Percentiles rank a stretch among this genome's conserved stretches.
Evolutionary conservation across 2,888 invertebrate species (phyloP).

Genomic region (Ochropleura leucogaster): DNA sequence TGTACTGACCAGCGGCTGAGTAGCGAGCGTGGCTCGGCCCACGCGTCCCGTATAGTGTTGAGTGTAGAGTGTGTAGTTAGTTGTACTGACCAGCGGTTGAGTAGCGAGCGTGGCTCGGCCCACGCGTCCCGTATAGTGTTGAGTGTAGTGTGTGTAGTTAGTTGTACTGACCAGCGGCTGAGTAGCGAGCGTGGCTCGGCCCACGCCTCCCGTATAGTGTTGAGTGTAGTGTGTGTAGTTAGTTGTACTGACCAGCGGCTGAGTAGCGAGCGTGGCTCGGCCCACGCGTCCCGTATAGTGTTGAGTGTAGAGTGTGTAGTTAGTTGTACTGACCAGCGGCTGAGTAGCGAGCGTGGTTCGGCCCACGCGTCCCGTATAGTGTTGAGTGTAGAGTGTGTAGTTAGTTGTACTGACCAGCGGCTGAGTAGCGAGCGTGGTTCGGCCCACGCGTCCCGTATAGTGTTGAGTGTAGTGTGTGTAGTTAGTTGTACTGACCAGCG

Average conservation of each 20-base stretch:
- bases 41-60: constrained; percentile 69
- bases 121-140: constrained; percentile 77
- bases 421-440: constrained; percentile 70
- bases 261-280: constrained; percentile 71
- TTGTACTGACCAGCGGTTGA: constrained; percentile 57
- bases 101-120: constrained; percentile 73
- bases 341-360: constrained; percentile 70
- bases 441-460: constrained; percentile 82
- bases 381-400: not conserved
- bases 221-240: not conserved
- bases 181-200: constrained; percentile 72
- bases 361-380: constrained; percentile 75
- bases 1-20: constrained; percentile 62
- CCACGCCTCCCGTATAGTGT: constrained; percentile 73
- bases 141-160: constrained; percentile 63
- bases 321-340: constrained; percentile 60
- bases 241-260: constrained; percentile 58
- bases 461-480: constrained; percentile 68
- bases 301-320: constrained; percentile 64
- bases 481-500: constrained; percentile 55
- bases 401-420: constrained; percentile 55
- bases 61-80: constrained; percentile 64
- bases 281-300: constrained; percentile 78
- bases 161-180: constrained; percentile 62
- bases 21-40: constrained; percentile 78